Conservation (phyloP, 2,888 invertebrate species). For the Erpobdella octoculata region DNA sequence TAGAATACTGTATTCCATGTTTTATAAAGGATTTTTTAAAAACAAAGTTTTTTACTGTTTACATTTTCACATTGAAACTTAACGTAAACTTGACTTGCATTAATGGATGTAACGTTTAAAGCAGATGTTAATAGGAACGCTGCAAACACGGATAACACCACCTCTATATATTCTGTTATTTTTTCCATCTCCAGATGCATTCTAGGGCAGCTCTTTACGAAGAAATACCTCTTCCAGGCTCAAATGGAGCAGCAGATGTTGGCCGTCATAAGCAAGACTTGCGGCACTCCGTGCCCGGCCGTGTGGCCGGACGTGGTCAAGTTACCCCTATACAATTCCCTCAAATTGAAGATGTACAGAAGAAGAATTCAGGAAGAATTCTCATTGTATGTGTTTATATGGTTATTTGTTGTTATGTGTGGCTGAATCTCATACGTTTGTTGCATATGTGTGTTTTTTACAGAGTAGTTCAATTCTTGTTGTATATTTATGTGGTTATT, state of each 20-base stretch:
- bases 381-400: slow-evolving; percentile 58
- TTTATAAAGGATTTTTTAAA: no score
- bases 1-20: no score
- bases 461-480: neutral
- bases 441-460: neutral
- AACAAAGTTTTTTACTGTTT: no score
- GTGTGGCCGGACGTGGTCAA: slow-evolving; percentile 93
- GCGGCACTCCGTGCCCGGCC: slow-evolving; percentile 90
- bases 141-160: no score
- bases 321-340: slow-evolving; percentile 80
- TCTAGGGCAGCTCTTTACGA: slow-evolving; percentile 88
- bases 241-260: slow-evolving; percentile 83
- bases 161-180: no score
- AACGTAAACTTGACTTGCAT: no score
- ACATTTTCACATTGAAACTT: no score
- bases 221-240: slow-evolving; percentile 91
- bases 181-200: slow-evolving; percentile 64
- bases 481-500: neutral
- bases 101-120: no score
- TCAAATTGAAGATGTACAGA: slow-evolving; percentile 81
- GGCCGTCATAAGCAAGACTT: slow-evolving; percentile 78
- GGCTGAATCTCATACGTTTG: neutral
- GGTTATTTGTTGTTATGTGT: neutral
- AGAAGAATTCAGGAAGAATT: slow-evolving; percentile 85
- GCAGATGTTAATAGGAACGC: no score